These are phyloP conservation scores for Panthera leo DNA, from an alignment of 2,113 vertebrate species.

Conservation along the genomic window DNA sequence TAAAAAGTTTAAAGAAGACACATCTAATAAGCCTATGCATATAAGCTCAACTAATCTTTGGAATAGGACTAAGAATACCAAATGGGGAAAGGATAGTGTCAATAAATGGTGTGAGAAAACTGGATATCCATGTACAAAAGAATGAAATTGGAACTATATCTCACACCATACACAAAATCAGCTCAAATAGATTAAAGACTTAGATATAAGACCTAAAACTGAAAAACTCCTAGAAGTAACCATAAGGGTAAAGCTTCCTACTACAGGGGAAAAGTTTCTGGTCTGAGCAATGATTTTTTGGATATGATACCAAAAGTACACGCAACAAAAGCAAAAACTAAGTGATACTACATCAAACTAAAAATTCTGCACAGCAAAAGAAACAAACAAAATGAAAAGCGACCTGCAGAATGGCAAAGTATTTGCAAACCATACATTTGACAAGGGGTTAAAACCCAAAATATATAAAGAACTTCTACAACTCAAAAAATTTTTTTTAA, in stretches of 20 bases:
- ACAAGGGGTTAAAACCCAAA: background rate
- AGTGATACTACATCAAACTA: background rate
- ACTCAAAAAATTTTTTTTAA: background rate
- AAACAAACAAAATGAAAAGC: background rate
- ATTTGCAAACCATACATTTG: background rate
- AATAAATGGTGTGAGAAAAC: background rate
- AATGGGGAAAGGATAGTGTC: background rate
- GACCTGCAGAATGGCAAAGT: background rate
- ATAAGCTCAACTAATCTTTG: background rate
- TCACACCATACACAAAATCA: background rate
- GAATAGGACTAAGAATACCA: background rate
- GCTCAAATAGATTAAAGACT: background rate
- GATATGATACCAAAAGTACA: background rate
- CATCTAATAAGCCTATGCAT: background rate
- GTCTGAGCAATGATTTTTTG: background rate
- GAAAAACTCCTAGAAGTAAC: background rate
- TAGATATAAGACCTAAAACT: background rate
- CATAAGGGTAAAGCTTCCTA: background rate
- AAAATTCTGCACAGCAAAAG: background rate
- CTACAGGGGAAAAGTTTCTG: background rate
- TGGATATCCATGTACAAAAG: background rate
- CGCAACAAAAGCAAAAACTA: background rate
- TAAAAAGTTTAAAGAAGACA: background rate
- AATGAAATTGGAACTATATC: background rate
- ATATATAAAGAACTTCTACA: background rate